These are phyloP conservation scores for Trichoplusia ni DNA, from an alignment of 1,140 invertebrate species.

Conservation along the genomic window DNA sequence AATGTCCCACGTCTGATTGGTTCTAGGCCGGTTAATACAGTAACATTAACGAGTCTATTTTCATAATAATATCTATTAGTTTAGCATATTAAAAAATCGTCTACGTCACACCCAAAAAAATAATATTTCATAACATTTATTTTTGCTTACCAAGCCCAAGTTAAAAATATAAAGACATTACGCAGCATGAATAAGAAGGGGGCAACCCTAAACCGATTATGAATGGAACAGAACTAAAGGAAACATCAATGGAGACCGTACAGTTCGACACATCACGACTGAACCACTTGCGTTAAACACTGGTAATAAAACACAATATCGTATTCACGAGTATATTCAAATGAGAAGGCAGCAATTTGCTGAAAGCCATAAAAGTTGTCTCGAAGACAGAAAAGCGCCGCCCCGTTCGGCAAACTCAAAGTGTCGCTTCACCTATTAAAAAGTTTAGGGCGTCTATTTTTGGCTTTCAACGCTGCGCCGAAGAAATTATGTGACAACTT, in stretches of 20 bases:
- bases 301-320: slow-evolving; percentile 44
- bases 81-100: no score
- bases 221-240: not conserved
- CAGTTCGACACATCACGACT: not conserved
- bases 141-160: no score
- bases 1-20: no score
- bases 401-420: slow-evolving; percentile 49
- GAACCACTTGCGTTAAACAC: slow-evolving; percentile 16
- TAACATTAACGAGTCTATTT: no score
- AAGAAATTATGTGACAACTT: slow-evolving; percentile 67
- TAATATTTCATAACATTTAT: no score
- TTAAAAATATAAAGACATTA: no score
- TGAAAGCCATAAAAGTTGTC: slow-evolving; percentile 74
- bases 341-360: slow-evolving; percentile 61
- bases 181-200: no score
- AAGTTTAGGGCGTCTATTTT: slow-evolving; percentile 76
- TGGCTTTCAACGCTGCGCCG: slow-evolving; percentile 52
- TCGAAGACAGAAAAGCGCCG: slow-evolving; percentile 57
- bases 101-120: no score
- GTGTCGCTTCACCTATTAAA: slow-evolving; percentile 63
- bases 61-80: no score
- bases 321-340: slow-evolving; percentile 57
- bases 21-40: no score
- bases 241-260: slow-evolving; percentile 2
- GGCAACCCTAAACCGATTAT: not conserved